A percentile compares a stretch with the other conserved stretches of the same genome.
Evolutionary conservation across 2,888 invertebrate species (phyloP).

Genomic region (Sylvicola cinctus): DNA sequence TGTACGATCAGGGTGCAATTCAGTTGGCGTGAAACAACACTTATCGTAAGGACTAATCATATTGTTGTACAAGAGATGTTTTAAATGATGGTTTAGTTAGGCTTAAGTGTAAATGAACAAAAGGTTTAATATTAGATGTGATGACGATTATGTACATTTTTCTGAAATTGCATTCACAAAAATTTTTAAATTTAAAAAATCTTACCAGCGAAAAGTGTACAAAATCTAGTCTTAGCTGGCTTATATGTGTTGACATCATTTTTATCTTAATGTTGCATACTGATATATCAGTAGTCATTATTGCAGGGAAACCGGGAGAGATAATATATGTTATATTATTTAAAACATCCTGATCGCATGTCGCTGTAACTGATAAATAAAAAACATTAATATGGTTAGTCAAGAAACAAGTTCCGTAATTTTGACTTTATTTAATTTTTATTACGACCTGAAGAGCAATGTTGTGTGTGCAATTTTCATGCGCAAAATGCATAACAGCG

Average conservation of each 20-base stretch:
- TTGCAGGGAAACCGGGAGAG: constrained; percentile 62
- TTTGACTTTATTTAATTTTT: no score
- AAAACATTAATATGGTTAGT: constrained; percentile 2
- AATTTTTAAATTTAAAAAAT: no score
- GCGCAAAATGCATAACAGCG: no score
- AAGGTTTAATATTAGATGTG: background rate
- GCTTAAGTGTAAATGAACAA: background rate
- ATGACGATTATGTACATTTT: no score
- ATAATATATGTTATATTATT: constrained; percentile 69
- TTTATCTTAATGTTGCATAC: constrained; percentile 52
- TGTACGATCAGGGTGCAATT: constrained; percentile 1
- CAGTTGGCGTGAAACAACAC: background rate
- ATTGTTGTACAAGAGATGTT: background rate
- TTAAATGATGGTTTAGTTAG: no score
- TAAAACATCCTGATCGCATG: constrained; percentile 46
- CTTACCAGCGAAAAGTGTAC: constrained; percentile 62
- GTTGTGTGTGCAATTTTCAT: no score
- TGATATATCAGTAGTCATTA: constrained; percentile 38
- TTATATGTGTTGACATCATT: constrained; percentile 57
- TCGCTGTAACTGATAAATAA: constrained; percentile 40
- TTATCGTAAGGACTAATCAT: constrained; percentile 1
- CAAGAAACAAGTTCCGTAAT: no score
- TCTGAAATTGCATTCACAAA: no score
- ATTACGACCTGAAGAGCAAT: no score
- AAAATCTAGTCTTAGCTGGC: constrained; percentile 67